Evolutionary conservation across 2,888 invertebrate species (phyloP).

Genomic region (Julus scanicus): DNA sequence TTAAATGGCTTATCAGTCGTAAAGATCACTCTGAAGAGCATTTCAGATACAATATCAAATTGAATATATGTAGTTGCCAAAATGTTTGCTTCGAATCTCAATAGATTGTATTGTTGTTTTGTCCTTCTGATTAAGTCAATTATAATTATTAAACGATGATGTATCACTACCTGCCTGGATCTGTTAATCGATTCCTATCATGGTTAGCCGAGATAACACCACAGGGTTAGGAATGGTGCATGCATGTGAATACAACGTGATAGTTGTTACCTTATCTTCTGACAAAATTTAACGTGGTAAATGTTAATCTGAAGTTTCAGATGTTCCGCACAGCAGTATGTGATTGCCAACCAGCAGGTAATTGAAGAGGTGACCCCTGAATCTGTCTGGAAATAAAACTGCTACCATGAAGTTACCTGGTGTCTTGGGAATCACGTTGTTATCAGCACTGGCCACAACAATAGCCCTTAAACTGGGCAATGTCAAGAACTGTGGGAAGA

Average conservation of each 20-base stretch:
- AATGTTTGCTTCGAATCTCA: background rate
- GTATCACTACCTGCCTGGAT: background rate
- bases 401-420: background rate
- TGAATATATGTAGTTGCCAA: background rate
- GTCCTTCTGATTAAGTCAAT: background rate
- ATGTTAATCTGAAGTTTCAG: background rate
- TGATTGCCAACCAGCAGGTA: background rate
- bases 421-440: background rate
- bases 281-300: background rate
- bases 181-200: background rate
- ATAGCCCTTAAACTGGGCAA: background rate
- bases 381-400: background rate
- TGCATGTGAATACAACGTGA: background rate
- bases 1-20: background rate
- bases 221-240: background rate
- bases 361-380: background rate
- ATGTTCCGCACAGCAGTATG: background rate
- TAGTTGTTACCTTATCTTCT: background rate
- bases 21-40: background rate
- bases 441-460: background rate
- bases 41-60: background rate
- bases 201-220: background rate
- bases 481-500: background rate
- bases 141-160: background rate
- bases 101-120: background rate